Conservation (phyloP, 2,888 invertebrate species). For the Argynnis bischoffii region DNA sequence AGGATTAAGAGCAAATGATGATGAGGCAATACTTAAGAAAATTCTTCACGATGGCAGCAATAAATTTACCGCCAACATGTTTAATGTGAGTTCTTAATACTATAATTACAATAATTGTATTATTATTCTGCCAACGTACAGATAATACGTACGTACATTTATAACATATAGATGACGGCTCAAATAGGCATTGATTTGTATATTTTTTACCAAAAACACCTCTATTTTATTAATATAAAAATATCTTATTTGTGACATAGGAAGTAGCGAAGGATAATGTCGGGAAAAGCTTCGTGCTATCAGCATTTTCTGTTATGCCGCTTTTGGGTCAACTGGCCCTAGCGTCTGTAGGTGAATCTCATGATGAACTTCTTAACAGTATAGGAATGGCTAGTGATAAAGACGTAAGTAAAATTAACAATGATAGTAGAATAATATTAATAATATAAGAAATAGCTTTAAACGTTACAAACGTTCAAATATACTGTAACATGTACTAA, state of each 20-base stretch:
- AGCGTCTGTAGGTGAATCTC: conserved; percentile 62
- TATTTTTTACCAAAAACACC: too few species aligned
- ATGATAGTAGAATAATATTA: too few species aligned
- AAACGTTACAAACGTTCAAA: too few species aligned
- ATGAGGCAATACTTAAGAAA: conserved; percentile 39
- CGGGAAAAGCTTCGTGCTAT: conserved; percentile 63
- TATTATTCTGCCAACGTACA: too few species aligned
- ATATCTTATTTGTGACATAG: conserved; percentile 51
- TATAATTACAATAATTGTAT: too few species aligned
- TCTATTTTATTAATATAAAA: neutral
- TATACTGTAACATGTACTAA: too few species aligned
- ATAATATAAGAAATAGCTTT: too few species aligned
- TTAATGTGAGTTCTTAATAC: conserved; percentile 52
- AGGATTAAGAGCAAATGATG: conserved; percentile 46
- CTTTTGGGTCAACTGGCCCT: conserved; percentile 64
- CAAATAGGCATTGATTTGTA: too few species aligned
- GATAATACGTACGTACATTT: too few species aligned
- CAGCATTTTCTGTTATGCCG: conserved; percentile 72
- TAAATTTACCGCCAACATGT: conserved; percentile 60
- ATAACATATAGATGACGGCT: too few species aligned
- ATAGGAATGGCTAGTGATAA: conserved; percentile 62
- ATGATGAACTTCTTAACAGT: conserved; percentile 59
- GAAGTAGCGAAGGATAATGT: conserved; percentile 54
- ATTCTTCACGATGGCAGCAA: conserved; percentile 52
- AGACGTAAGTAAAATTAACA: conserved; percentile 44